Conservation (phyloP, 2,888 invertebrate genomes). For the Pristionchus arcanus region DNA sequence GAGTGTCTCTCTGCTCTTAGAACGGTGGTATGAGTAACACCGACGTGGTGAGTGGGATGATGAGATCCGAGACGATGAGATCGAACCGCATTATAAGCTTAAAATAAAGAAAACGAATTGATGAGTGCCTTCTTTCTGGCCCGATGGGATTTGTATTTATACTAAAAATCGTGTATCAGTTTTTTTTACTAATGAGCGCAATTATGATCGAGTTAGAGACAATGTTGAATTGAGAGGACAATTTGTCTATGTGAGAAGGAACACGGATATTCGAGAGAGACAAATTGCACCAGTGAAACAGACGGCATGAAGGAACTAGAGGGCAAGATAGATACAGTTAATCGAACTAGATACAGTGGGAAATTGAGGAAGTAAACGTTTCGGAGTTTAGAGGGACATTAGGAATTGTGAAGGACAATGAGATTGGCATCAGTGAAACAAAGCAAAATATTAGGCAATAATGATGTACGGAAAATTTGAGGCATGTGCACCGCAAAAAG, state of each 20-base stretch:
- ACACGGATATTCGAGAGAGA: too few relatives aligned
- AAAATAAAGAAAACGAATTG: background rate
- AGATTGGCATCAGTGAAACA: background rate
- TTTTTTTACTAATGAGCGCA: background rate
- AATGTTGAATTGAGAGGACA: too few relatives aligned
- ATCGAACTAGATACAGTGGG: too few relatives aligned
- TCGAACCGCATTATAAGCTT: too few relatives aligned
- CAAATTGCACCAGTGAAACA: too few relatives aligned
- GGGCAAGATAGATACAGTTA: too few relatives aligned
- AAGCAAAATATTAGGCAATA: too few relatives aligned
- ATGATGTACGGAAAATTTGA: too few relatives aligned
- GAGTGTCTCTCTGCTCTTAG: conserved; percentile 2
- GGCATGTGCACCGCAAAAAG: too few relatives aligned
- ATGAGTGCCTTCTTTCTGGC: background rate
- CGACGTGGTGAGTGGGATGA: background rate
- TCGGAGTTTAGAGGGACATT: background rate
- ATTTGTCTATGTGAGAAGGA: too few relatives aligned
- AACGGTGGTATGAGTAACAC: background rate
- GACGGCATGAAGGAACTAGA: too few relatives aligned
- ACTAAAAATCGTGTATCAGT: background rate
- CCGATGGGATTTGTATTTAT: background rate
- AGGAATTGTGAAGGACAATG: background rate
- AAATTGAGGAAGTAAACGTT: background rate
- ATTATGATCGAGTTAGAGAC: background rate
- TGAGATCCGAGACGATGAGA: too few relatives aligned